A percentile compares a stretch with the other conserved stretches of the same genome.
Conservation (phyloP, 2,888 invertebrate genomes). For the Ptilodon capucinus region DNA sequence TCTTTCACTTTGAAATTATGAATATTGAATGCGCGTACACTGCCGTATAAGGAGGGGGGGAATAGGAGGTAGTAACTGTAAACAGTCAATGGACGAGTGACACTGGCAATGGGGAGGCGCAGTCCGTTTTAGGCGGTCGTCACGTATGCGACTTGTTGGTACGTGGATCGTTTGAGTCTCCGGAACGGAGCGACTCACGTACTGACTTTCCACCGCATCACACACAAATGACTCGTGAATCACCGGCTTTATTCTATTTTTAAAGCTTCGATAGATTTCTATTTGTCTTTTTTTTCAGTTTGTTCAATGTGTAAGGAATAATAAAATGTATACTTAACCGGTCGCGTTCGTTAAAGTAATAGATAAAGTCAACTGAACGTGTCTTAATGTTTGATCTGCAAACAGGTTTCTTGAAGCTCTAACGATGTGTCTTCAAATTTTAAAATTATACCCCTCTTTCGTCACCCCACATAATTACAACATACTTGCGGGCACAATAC, state of each 20-base stretch:
- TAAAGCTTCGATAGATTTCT: constrained; percentile 28
- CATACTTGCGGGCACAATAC: too few species aligned
- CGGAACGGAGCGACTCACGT: constrained; percentile 46
- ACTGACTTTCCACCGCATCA: constrained; percentile 66
- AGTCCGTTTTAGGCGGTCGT: constrained; percentile 63
- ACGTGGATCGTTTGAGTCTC: constrained; percentile 58
- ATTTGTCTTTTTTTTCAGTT: constrained; percentile 7
- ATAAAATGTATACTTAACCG: not conserved
- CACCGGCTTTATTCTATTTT: constrained; percentile 33
- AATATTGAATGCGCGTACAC: constrained; percentile 68
- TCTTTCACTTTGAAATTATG: constrained; percentile 65
- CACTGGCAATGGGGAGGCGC: constrained; percentile 69
- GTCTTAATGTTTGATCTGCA: too few species aligned
- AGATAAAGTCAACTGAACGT: not conserved
- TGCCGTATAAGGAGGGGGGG: constrained; percentile 54
- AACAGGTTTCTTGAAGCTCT: not conserved
- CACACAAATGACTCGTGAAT: constrained; percentile 51
- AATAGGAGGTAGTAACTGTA: constrained; percentile 72
- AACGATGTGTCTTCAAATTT: too few species aligned
- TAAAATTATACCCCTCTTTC: too few species aligned
- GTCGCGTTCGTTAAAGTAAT: not conserved
- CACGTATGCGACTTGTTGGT: constrained; percentile 63
- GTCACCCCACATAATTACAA: too few species aligned
- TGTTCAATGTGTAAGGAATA: not conserved
- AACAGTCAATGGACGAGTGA: constrained; percentile 71